A percentile compares a stretch with the other conserved stretches of the same genome.
phyloP scores from a whole-genome alignment of 2,888 invertebrate genomes.

The Salticus scenicus region DNA sequence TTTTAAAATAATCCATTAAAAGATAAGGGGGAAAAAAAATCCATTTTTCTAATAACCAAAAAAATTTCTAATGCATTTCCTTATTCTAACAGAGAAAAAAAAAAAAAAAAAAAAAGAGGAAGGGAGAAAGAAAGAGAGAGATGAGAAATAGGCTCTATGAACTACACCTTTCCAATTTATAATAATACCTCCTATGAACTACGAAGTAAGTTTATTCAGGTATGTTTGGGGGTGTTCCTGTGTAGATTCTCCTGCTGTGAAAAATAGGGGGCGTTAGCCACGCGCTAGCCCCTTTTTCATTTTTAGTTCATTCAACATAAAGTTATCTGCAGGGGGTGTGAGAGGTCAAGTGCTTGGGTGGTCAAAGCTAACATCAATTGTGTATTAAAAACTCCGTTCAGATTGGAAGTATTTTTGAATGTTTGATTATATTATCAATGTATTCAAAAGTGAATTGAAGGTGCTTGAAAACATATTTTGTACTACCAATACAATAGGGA shows the following conservation, averaged over 20 bases:
- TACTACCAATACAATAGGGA: too few species aligned
- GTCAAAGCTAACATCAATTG: slow-evolving; percentile 21
- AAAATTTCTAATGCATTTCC: too few species aligned
- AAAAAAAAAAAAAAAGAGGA: too few species aligned
- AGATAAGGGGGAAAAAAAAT: too few species aligned
- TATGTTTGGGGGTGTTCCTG: neutral
- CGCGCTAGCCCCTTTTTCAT: neutral
- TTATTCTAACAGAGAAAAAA: too few species aligned
- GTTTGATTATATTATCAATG: too few species aligned
- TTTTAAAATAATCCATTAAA: too few species aligned
- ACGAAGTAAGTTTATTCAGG: neutral
- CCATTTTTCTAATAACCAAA: too few species aligned
- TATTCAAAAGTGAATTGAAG: too few species aligned
- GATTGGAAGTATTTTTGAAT: too few species aligned
- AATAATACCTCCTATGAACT: neutral
- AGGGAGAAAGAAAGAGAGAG: neutral
- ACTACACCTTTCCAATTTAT: neutral
- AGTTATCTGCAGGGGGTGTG: slow-evolving; percentile 14
- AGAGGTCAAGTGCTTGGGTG: slow-evolving; percentile 64
- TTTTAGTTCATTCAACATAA: neutral
- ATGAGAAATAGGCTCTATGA: neutral
- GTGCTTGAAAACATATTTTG: too few species aligned
- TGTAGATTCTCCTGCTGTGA: slow-evolving; percentile 8
- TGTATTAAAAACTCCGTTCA: too few species aligned
- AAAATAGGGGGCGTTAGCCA: slow-evolving; percentile 12